These are phyloP conservation scores for Agriopis aurantiaria DNA, from an alignment of 2,888 invertebrate species.

Conservation along the genomic window DNA sequence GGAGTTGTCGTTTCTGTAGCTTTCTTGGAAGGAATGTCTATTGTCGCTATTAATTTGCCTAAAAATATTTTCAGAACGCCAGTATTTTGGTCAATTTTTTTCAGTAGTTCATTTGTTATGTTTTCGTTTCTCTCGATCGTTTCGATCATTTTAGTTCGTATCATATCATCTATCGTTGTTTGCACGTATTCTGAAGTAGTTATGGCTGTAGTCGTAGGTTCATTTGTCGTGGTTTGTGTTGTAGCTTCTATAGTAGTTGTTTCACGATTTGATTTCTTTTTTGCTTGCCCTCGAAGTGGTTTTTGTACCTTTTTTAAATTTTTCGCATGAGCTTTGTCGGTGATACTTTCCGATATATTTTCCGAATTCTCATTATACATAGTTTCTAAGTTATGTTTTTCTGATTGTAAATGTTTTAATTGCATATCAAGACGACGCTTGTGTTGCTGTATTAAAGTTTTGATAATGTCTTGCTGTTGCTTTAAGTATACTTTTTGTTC, in stretches of 20 bases:
- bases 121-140: slow-evolving; percentile 66
- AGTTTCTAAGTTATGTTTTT: slow-evolving; percentile 61
- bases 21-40: slow-evolving; percentile 33
- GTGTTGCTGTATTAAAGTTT: slow-evolving; percentile 60
- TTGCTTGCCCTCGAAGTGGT: slow-evolving; percentile 2
- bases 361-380: slow-evolving; percentile 31
- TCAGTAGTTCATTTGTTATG: slow-evolving; percentile 67
- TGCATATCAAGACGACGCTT: slow-evolving; percentile 66
- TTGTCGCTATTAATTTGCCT: slow-evolving; percentile 58
- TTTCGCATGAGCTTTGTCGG: slow-evolving; percentile 46
- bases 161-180: slow-evolving; percentile 28
- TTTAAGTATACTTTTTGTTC: slow-evolving; percentile 44
- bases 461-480: slow-evolving; percentile 36
- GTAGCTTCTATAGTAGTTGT: slow-evolving; percentile 17
- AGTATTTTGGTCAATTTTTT: slow-evolving; percentile 73
- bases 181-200: slow-evolving; percentile 30
- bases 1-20: neutral
- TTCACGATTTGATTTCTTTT: neutral
- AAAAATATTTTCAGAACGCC: slow-evolving; percentile 66
- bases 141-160: slow-evolving; percentile 50
- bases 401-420: slow-evolving; percentile 59
- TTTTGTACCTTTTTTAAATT: slow-evolving; percentile 35
- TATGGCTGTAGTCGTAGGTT: slow-evolving; percentile 32
- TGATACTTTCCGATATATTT: slow-evolving; percentile 41
- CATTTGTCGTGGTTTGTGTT: slow-evolving; percentile 40